phyloP scores from a whole-genome alignment of 2,797 vertebrate genomes.

The Hypotaenidia philippensis region DNA sequence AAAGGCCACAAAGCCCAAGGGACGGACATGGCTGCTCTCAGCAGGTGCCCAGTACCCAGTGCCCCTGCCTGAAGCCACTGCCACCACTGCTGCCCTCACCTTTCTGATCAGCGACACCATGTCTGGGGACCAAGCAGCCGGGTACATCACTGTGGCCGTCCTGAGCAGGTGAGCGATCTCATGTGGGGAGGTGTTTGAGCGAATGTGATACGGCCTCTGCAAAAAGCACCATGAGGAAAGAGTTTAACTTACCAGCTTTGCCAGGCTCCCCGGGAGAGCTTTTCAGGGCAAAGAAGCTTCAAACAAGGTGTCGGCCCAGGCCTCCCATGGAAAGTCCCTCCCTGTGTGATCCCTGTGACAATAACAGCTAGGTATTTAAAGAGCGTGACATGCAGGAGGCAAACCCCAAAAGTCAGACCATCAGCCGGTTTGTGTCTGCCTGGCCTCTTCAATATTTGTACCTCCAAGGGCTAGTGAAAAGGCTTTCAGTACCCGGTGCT shows the following conservation, averaged over 20 bases:
- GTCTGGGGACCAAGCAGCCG: conserved; percentile 89
- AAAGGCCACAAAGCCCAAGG: fast-evolving
- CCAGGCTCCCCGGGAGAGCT: background rate
- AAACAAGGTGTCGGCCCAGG: background rate
- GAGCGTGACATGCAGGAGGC: background rate
- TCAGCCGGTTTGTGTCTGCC: background rate
- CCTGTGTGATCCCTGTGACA: fast-evolving
- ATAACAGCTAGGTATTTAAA: background rate
- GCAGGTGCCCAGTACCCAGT: background rate
- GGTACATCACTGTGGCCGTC: conserved; percentile 89
- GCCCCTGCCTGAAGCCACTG: fast-evolving
- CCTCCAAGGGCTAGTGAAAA: background rate
- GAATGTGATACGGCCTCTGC: conserved; percentile 95
- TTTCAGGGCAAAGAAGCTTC: background rate
- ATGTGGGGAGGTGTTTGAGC: conserved; percentile 85
- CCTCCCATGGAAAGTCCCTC: background rate
- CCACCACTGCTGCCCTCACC: conserved; percentile 62
- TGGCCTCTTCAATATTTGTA: background rate
- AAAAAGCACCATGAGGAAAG: background rate
- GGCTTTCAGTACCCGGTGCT: background rate
- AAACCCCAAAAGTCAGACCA: background rate
- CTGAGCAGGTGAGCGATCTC: conserved; percentile 90
- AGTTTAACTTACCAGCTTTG: background rate
- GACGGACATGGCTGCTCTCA: background rate
- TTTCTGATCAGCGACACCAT: conserved; percentile 92